Evolutionary conservation across 2,113 vertebrate species (phyloP).

Genomic region (Xiphorhynchus elegans): DNA sequence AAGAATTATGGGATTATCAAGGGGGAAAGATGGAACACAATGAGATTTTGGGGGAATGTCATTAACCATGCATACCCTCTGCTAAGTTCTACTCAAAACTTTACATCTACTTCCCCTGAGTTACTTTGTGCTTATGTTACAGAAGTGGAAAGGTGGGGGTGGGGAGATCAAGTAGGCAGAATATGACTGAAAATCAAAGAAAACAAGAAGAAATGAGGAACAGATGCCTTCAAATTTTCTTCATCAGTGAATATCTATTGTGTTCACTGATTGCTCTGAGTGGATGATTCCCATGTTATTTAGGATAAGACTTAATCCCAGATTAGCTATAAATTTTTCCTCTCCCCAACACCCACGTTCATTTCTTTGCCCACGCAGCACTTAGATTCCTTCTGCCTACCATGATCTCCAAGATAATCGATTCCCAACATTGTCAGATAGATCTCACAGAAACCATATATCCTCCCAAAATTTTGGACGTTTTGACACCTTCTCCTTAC

Average conservation of each 20-base stretch:
- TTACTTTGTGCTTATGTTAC: neutral
- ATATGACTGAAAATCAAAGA: neutral
- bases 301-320: neutral
- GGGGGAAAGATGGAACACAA: neutral
- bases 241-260: neutral
- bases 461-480: neutral
- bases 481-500: neutral
- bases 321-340: neutral
- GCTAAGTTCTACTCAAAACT: neutral
- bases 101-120: neutral
- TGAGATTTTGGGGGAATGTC: neutral
- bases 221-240: neutral
- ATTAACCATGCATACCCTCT: neutral
- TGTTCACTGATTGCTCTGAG: neutral
- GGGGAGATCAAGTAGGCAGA: neutral
- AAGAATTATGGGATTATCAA: neutral
- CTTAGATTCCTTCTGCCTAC: neutral
- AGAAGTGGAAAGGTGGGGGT: rapidly evolving
- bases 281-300: neutral
- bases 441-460: neutral
- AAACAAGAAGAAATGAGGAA: neutral
- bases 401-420: neutral
- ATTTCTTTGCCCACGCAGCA: neutral
- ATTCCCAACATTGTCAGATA: neutral
- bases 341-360: neutral